Conservation (phyloP, 2,888 invertebrate genomes). For the Tipula confusa region DNA sequence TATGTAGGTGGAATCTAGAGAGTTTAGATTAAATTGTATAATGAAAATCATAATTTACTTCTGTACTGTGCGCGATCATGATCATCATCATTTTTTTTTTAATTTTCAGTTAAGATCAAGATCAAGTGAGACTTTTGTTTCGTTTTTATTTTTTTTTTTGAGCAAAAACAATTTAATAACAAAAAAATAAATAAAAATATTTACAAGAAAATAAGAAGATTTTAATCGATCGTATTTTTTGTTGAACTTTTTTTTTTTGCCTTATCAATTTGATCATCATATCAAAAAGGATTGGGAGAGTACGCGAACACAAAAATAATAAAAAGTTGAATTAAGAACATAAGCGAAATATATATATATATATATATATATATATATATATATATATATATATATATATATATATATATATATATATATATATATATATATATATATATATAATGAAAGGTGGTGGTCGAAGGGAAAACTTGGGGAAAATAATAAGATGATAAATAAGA, state of each 20-base stretch:
- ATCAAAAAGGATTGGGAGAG: background rate
- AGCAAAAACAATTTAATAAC: background rate
- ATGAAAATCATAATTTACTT: background rate
- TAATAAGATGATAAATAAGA: background rate
- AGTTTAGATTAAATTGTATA: background rate
- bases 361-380: no score
- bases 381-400: no score
- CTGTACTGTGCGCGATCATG: background rate
- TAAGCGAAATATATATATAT: background rate
- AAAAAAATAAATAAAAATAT: constrained; percentile 21
- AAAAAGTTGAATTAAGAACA: background rate
- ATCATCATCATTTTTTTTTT: background rate
- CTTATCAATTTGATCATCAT: constrained; percentile 12
- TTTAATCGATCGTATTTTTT: constrained; percentile 25
- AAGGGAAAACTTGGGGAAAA: background rate
- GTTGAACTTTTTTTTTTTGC: background rate
- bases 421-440: no score
- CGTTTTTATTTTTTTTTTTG: background rate
- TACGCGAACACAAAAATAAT: background rate
- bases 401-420: no score
- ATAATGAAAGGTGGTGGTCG: background rate
- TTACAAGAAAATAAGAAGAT: constrained; percentile 9
- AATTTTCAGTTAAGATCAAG: constrained; percentile 14
- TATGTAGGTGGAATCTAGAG: background rate
- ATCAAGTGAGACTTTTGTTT: background rate